These are phyloP conservation scores for Cryptocephalus moraei DNA, from an alignment of 2,888 invertebrate genomes.

Conservation along the genomic window DNA sequence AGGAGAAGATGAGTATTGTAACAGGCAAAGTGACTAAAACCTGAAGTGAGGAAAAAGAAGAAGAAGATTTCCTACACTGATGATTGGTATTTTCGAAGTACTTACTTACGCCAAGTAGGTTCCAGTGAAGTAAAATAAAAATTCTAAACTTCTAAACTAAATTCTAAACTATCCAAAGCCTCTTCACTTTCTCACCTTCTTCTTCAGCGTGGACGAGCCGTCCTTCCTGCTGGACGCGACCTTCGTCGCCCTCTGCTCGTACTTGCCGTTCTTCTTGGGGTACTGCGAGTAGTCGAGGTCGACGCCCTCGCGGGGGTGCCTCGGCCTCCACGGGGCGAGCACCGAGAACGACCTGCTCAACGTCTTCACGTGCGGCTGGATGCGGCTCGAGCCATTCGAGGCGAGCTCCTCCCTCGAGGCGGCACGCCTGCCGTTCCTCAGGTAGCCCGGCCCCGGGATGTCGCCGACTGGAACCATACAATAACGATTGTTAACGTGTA, in stretches of 20 bases:
- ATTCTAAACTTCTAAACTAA: too few species aligned
- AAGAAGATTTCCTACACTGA: too few species aligned
- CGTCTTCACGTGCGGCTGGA: conserved; percentile 55
- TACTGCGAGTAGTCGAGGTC: conserved; percentile 72
- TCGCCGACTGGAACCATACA: conserved; percentile 55
- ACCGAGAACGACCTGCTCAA: conserved; percentile 74
- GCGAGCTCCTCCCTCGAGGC: conserved; percentile 68
- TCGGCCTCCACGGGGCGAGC: conserved; percentile 75
- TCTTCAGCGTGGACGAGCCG: conserved; percentile 32
- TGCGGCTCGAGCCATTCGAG: conserved; percentile 50
- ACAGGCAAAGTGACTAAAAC: too few species aligned
- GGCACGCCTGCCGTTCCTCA: conserved; percentile 46
- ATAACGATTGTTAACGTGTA: too few species aligned
- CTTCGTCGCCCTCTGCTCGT: conserved; percentile 29
- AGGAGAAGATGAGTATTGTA: too few species aligned
- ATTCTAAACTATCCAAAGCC: too few species aligned
- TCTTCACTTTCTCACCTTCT: conserved; percentile 16
- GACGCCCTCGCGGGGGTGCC: conserved; percentile 59
- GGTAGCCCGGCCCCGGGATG: conserved; percentile 61
- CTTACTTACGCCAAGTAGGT: too few species aligned
- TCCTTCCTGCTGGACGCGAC: conserved; percentile 32
- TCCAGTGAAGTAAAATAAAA: too few species aligned
- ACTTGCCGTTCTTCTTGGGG: conserved; percentile 39
- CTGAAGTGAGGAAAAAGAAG: too few species aligned
- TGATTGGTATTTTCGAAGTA: too few species aligned